Evolutionary conservation across 1,140 invertebrate species (phyloP), one percentile per base, ranked within the genome.

Genomic region (Macrocentrus cingulum): DNA sequence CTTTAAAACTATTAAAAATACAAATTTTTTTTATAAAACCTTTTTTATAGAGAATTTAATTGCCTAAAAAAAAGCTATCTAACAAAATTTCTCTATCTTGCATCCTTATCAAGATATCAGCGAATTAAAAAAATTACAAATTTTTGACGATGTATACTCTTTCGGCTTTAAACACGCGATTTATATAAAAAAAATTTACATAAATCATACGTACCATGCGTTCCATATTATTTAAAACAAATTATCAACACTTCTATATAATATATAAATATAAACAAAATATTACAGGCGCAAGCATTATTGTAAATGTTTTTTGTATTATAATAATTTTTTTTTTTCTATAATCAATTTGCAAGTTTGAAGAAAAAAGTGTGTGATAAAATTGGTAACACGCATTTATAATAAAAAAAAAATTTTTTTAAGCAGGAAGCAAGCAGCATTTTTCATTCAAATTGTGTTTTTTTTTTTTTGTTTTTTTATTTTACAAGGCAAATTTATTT

Each of bases 401-500:
- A 32, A 51, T 49, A 67, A 66, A 71, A 56, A 69, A 66, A 50
- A n/a, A n/a, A n/a, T n/a, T n/a, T n/a, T n/a, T n/a, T 66, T 63
- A 70, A 74, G 71, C 71, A 70, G 61, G 54, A 71, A 74, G 70
- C 69, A 75, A 74, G 71, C 68, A 67, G 67, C 66, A 61, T 57
- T 39, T 57, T 48, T 7, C 36, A 49, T 57, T 49, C 41, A 32
- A 34, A n/a, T 22, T 37, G 41, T 49, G 37, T 25, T 54, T 16
- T 54, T 49, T 57, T 49, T 23, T 41, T 5, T 20, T 69, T 62
- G 64, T 66, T 77, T 78, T 75, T 76, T 76, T 76, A 67, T 74
- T 74, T 65, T 76, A 77, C 68, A 74, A 77, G 72, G 69, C 72
- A 74, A 73, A 76, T 75, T n/a, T n/a, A n/a, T n/a, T n/a, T n/a